Base-by-base conservation (phyloP, 2,113 vertebrate species). In the Anolis carolinensis region DNA sequence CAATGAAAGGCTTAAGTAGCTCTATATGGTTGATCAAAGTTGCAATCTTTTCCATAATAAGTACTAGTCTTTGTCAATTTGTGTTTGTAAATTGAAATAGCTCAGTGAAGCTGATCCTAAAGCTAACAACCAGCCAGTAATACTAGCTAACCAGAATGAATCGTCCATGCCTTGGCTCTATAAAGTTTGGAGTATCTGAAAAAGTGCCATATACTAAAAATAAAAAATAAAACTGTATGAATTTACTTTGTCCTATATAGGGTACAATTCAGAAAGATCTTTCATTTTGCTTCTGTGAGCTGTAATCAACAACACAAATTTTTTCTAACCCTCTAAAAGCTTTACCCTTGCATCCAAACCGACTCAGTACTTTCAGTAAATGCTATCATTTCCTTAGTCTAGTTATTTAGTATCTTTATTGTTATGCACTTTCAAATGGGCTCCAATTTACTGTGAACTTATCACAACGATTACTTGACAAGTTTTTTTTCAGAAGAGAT, bases 271-370 rank as follows among this genome's bases (percentile, higher is more conserved):
- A 44, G 0, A 65, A 52, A 71, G 30, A 63, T 21, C 16, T 63
- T 81, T 68, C 14, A 67, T 65, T 86, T 55, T 23, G 73, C 85
- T 82, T 86, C 68, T 63, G 39, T 62, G 71, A 44, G 85, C 39
- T 78, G 80, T 30, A 82, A 82, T 34, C 6, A 39, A 16, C 30
- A 44, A 52, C 59, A 25, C 44, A 82, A 20, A 52, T 50, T 34
- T 1, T 34, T 18, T 18, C 4, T 59, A 59, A 77, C 62, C 44
- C 62, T 30, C 27, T n/a, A 85, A 52, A 5, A 36, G 18, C 52
- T 25, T 68, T 55, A 52, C 21, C 14, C 48, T 30, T 68, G 23
- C 52, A 70, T 68, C 18, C 39, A 48, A 16, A 27, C 13, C 30
- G 7, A 77, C 77, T 74, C 34, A 84, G 30, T 21, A 48, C 27